These are phyloP conservation scores for Colostygia pectinataria DNA, from an alignment of 2,888 invertebrate genomes.

Conservation along the genomic window DNA sequence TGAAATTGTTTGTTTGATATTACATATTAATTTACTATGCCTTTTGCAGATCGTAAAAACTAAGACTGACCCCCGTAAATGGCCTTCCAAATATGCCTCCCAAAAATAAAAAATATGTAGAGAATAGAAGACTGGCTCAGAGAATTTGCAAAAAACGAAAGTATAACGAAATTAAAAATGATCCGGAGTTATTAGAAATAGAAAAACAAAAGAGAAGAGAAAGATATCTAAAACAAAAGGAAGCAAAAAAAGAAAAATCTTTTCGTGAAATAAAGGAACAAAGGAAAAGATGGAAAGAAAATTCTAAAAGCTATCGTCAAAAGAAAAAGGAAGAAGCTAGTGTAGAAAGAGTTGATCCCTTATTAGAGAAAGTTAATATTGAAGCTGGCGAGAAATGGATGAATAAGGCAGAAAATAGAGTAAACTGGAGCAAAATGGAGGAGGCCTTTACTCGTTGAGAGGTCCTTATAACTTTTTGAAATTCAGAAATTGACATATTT, in stretches of 20 bases:
- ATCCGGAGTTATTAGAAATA: conserved; percentile 1
- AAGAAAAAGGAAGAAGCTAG: conserved; percentile 7
- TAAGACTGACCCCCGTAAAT: background rate
- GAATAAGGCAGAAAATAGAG: too few species aligned
- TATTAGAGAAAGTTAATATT: conserved; percentile 12
- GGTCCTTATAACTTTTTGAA: too few species aligned
- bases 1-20: background rate
- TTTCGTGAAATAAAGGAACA: conserved; percentile 2
- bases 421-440: too few species aligned
- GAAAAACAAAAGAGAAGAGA: conserved; percentile 9
- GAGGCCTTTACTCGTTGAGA: too few species aligned
- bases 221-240: conserved; percentile 1
- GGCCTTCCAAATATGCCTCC: conserved; percentile 3
- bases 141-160: conserved; percentile 7
- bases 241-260: background rate
- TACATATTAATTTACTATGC: background rate
- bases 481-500: too few species aligned
- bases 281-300: background rate
- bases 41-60: conserved; percentile 2
- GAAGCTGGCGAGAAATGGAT: too few species aligned
- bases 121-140: background rate
- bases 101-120: conserved; percentile 4
- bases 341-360: conserved; percentile 11
- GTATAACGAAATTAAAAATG: conserved; percentile 6
- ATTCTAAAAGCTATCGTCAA: background rate